Evolutionary conservation across 2,797 vertebrate species (phyloP).

Genomic region (Meda fulgida): DNA sequence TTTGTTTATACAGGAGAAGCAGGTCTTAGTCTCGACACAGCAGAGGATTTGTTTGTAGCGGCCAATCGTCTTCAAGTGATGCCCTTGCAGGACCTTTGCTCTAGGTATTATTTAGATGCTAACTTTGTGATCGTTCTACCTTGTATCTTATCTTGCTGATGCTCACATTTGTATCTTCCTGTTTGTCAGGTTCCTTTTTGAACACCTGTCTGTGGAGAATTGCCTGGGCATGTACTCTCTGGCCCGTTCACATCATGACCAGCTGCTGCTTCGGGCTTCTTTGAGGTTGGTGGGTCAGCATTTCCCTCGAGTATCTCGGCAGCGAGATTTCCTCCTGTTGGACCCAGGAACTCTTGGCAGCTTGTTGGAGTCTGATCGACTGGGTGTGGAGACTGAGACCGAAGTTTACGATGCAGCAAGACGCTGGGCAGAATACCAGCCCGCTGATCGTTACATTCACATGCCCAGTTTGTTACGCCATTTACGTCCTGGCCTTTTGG

Average conservation of each 20-base stretch:
- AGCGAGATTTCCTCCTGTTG: slow-evolving; percentile 82
- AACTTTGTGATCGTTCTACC: background rate
- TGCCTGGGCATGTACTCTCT: slow-evolving; percentile 85
- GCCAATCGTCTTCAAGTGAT: slow-evolving; percentile 85
- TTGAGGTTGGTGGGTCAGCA: slow-evolving; percentile 82
- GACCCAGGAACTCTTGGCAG: slow-evolving; percentile 81
- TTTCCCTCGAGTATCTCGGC: slow-evolving; percentile 80
- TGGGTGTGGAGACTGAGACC: slow-evolving; percentile 82
- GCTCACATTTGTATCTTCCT: slow-evolving; percentile 64
- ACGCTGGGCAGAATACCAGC: slow-evolving; percentile 81
- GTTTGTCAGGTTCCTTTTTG: slow-evolving; percentile 70
- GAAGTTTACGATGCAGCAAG: slow-evolving; percentile 82
- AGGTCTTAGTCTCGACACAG: slow-evolving; percentile 78
- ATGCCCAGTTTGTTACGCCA: slow-evolving; percentile 78
- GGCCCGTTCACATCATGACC: slow-evolving; percentile 83
- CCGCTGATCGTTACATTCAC: slow-evolving; percentile 77
- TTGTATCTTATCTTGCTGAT: background rate
- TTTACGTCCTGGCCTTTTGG: slow-evolving; percentile 80
- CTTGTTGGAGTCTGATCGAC: slow-evolving; percentile 81
- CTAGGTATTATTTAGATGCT: slow-evolving; percentile 72
- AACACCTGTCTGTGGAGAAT: slow-evolving; percentile 83
- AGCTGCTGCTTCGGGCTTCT: slow-evolving; percentile 81
- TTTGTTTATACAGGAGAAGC: slow-evolving; percentile 85
- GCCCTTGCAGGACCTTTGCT: slow-evolving; percentile 83
- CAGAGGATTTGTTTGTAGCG: slow-evolving; percentile 83